These are phyloP conservation scores for Leptinotarsa lineolata DNA, from an alignment of 1,140 invertebrate species.

Conservation along the genomic window DNA sequence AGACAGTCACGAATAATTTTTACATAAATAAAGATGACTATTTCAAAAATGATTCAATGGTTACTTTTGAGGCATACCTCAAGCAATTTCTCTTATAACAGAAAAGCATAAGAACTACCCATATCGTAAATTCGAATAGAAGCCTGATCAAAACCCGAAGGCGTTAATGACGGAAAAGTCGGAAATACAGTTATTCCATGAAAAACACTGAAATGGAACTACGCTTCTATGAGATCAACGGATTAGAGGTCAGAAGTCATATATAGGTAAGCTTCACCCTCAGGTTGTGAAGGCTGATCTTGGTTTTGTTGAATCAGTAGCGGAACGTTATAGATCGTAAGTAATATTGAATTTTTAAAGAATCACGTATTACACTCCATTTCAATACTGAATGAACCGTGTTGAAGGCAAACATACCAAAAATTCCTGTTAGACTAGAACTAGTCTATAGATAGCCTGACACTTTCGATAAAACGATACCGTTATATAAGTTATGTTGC, in stretches of 20 bases:
- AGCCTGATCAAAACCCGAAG: background rate
- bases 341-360: no score
- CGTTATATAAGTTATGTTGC: no score
- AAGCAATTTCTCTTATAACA: background rate
- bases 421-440: no score
- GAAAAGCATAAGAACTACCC: background rate
- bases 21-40: no score
- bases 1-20: no score
- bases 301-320: background rate
- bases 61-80: background rate
- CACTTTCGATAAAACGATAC: no score
- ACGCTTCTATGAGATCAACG: background rate
- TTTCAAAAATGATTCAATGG: background rate
- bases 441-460: no score
- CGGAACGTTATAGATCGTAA: background rate
- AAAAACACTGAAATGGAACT: background rate
- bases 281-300: background rate
- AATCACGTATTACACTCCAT: no score
- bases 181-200: background rate
- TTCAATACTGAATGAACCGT: no score
- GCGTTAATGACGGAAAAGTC: background rate
- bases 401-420: no score
- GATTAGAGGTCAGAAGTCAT: constrained; percentile 1
- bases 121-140: background rate
- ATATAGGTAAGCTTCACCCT: constrained; percentile 3